Evolutionary conservation across 1,140 invertebrate species (phyloP).

Genomic region (Heliconius congener): DNA sequence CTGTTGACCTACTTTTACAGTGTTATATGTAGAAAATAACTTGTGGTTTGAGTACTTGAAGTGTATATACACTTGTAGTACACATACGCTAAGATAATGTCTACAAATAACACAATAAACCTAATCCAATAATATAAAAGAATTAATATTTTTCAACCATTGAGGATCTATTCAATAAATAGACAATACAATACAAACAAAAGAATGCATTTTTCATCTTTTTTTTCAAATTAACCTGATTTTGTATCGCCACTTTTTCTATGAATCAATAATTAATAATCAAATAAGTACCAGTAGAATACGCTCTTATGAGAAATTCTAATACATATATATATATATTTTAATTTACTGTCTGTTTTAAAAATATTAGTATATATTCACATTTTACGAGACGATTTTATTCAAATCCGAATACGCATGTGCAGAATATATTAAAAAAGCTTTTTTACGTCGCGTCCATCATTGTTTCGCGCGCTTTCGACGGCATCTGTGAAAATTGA

Average conservation of each 20-base stretch:
- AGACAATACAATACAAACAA: slow-evolving; percentile 8
- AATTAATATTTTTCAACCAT: not conserved
- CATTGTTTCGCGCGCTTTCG: slow-evolving; percentile 70
- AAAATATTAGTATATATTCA: not conserved
- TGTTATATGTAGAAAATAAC: no score
- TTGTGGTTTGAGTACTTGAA: no score
- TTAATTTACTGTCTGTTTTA: not conserved
- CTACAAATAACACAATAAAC: not conserved
- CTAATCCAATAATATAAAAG: not conserved
- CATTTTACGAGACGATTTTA: not conserved
- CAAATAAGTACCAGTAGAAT: not conserved
- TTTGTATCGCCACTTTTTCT: not conserved
- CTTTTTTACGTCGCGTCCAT: slow-evolving; percentile 54
- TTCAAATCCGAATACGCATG: slow-evolving; percentile 54
- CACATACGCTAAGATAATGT: not conserved
- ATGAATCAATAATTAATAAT: not conserved
- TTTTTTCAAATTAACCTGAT: slow-evolving; percentile 9
- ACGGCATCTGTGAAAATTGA: slow-evolving; percentile 52
- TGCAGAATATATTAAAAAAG: slow-evolving; percentile 55
- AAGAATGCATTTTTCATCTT: slow-evolving; percentile 3
- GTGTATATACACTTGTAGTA: no score
- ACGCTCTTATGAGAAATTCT: not conserved
- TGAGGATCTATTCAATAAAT: slow-evolving; percentile 2
- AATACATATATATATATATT: not conserved
- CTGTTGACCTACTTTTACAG: no score